These are phyloP conservation scores for Arenicola marina DNA, from an alignment of 2,888 invertebrate species.

Conservation along the genomic window DNA sequence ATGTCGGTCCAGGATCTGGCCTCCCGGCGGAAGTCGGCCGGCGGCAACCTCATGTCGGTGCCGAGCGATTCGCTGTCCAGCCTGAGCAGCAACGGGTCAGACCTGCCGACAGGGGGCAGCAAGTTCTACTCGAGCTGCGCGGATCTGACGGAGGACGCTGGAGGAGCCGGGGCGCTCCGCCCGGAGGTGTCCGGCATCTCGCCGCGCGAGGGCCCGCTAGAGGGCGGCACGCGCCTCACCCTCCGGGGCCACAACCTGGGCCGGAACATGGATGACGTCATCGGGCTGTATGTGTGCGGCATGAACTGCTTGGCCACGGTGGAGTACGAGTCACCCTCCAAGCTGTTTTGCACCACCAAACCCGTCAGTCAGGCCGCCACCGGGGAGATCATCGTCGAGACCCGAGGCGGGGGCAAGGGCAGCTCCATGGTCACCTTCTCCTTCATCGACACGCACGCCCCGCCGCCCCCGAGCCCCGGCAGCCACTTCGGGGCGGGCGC, in stretches of 20 bases:
- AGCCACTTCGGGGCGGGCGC: no score
- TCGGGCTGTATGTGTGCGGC: slow-evolving; percentile 52
- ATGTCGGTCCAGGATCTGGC: not conserved
- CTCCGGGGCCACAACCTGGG: slow-evolving; percentile 55
- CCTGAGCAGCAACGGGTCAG: not conserved
- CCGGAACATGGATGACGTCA: slow-evolving; percentile 48
- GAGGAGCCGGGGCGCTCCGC: no score
- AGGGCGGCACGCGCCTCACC: slow-evolving; percentile 49
- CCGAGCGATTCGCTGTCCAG: slow-evolving; percentile 2
- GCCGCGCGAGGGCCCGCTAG: slow-evolving; percentile 45
- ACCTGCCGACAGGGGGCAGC: not conserved
- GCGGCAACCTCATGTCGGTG: not conserved
- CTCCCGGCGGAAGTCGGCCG: not conserved
- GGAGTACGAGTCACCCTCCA: slow-evolving; percentile 48
- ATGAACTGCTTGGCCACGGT: slow-evolving; percentile 49
- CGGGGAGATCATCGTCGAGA: slow-evolving; percentile 52
- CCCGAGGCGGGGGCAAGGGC: slow-evolving; percentile 50
- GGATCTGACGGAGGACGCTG: not conserved
- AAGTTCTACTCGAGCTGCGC: not conserved
- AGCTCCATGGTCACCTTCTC: slow-evolving; percentile 13
- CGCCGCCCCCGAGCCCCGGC: not conserved
- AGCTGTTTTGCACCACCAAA: slow-evolving; percentile 49
- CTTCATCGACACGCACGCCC: not conserved
- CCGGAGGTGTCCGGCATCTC: slow-evolving; percentile 49
- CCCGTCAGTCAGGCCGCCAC: slow-evolving; percentile 45